Conservation (phyloP, 1,140 invertebrate genomes). For the Andrena cerasifolii region DNA sequence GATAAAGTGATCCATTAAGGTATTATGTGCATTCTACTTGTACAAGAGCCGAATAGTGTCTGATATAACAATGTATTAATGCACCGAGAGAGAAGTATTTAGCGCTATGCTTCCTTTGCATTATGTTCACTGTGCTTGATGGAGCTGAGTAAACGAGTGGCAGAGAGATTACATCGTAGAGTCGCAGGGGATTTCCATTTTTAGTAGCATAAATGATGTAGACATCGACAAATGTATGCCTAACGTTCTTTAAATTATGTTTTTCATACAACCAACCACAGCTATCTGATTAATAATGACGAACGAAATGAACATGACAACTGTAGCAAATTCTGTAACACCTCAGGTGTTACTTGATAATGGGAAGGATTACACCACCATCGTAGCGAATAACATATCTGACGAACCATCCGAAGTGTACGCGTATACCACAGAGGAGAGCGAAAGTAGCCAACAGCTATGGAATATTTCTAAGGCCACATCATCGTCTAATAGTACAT, state of each 20-base stretch:
- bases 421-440: constrained; percentile 45
- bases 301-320: constrained; percentile 28
- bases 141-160: constrained; percentile 5
- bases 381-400: constrained; percentile 14
- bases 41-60: constrained; percentile 2
- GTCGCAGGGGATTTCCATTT: background rate
- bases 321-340: background rate
- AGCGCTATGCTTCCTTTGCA: background rate
- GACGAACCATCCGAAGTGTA: constrained; percentile 31
- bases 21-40: background rate
- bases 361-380: constrained; percentile 4
- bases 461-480: constrained; percentile 59
- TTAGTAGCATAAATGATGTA: constrained; percentile 7
- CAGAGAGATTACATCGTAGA: background rate
- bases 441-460: constrained; percentile 40
- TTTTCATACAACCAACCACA: background rate
- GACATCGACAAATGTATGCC: background rate
- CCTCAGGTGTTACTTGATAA: background rate
- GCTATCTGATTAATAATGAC: constrained; percentile 10
- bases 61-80: constrained; percentile 4
- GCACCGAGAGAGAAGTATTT: background rate
- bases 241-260: background rate
- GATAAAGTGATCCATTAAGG: background rate
- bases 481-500: constrained; percentile 42
- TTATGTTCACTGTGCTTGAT: constrained; percentile 20